Evolutionary conservation across 2,888 invertebrate species (phyloP).

Genomic region (Urechis unicinctus): DNA sequence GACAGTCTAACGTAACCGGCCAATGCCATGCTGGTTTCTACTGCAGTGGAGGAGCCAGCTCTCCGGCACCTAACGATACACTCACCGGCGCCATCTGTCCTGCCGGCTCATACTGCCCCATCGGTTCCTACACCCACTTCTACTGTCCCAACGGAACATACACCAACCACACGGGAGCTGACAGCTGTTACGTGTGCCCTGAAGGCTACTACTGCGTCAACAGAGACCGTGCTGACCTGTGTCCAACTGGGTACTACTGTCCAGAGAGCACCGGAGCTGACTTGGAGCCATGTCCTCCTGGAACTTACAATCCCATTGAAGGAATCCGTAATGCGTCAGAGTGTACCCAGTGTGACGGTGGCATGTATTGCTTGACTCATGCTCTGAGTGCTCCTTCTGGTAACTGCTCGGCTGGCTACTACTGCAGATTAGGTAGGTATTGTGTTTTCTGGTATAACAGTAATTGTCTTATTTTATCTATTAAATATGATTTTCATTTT

Average conservation of each 20-base stretch:
- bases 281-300: constrained; percentile 40
- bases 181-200: constrained; percentile 40
- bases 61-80: constrained; percentile 34
- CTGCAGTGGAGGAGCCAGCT: constrained; percentile 31
- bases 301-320: constrained; percentile 36
- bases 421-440: constrained; percentile 28
- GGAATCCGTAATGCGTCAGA: constrained; percentile 30
- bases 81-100: constrained; percentile 32
- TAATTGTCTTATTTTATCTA: background rate
- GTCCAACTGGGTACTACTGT: constrained; percentile 39
- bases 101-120: constrained; percentile 31
- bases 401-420: constrained; percentile 39
- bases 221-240: constrained; percentile 37
- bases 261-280: constrained; percentile 41
- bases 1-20: constrained; percentile 29
- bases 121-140: constrained; percentile 32
- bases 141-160: constrained; percentile 45
- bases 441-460: background rate
- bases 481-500: background rate
- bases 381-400: constrained; percentile 29
- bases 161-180: constrained; percentile 41
- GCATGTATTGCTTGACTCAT: constrained; percentile 36
- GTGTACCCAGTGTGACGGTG: constrained; percentile 44
- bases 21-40: constrained; percentile 39
- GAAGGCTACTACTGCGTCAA: constrained; percentile 38